Base-by-base conservation (phyloP, 2,797 vertebrate genomes). In the Cyclura pinguis region DNA sequence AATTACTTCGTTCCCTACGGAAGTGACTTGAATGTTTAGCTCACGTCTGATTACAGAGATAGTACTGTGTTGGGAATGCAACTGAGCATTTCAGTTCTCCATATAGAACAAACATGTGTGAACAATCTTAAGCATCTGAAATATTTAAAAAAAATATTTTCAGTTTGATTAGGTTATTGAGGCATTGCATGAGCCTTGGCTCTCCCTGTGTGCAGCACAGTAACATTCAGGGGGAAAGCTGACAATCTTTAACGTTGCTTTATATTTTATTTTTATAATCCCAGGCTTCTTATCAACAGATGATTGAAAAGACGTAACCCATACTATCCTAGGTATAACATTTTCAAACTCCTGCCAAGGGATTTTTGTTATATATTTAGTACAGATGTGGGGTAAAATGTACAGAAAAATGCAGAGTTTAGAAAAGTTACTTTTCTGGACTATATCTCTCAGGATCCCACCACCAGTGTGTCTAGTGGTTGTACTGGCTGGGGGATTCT, bases 31-130 rank as follows among this genome's bases (percentile, higher is more conserved):
- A 27, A 62, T 78, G 50, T 67, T 32, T n/a, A 80, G 76, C 74
- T 59, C 4, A 78, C 59, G 59, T 67, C 78, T 87, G 73, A 78
- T 87, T 59, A 87, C 27, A n/a, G 38, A 87, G 27, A 67, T 78
- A 77, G 59, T 78, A 77, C 24, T 77, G 73, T 62, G 38, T 47
- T 42, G 27, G 18, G 85, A 78, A 62, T 78, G 76, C 47, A 78
- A 87, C 42, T 13, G 57, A 87, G 47, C 74, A 78, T 80, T 67
- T 80, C 86, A 87, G n/a, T 52, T 87, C 16, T 87, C 73, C 74
- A 27, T 50, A 69, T 52, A 42, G 74, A 87, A 80, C 42, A 87
- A 87, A 80, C 20, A 10, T 67, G 59, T 67, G 86, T 52, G 42
- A 67, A 87, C 76, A 87, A 80, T 87, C 20, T 6, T 52, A 67